phyloP scores from a whole-genome alignment of 2,888 invertebrate species.

The Eremobia ochroleuca region DNA sequence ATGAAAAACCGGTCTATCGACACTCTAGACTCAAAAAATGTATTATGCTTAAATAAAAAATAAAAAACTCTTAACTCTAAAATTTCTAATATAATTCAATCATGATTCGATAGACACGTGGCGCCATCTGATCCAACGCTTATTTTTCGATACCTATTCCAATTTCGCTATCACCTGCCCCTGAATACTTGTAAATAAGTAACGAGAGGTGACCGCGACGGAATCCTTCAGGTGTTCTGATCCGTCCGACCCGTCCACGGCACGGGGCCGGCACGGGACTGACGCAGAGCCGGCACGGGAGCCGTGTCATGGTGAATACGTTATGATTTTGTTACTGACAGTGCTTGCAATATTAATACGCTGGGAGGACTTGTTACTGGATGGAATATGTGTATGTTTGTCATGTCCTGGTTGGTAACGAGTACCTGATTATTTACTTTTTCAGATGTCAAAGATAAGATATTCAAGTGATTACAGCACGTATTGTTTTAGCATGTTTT shows the following conservation, averaged over 20 bases:
- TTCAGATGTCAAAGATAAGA: background rate
- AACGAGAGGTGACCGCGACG: conserved; percentile 41
- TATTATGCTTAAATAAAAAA: too few species aligned
- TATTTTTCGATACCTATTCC: conserved; percentile 28
- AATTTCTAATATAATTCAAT: too few species aligned
- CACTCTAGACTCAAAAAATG: too few species aligned
- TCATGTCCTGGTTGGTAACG: background rate
- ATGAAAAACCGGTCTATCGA: too few species aligned
- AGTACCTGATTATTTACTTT: background rate
- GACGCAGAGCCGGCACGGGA: conserved; percentile 24
- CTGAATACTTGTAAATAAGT: conserved; percentile 49
- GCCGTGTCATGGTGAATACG: conserved; percentile 55
- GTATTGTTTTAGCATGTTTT: background rate
- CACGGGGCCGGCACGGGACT: conserved; percentile 5
- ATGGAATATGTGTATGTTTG: conserved; percentile 13
- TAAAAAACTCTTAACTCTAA: too few species aligned
- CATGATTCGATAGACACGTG: too few species aligned
- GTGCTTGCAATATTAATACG: conserved; percentile 58
- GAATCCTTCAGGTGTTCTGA: conserved; percentile 46
- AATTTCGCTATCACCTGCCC: conserved; percentile 41
- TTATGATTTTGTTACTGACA: conserved; percentile 64
- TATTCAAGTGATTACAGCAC: background rate
- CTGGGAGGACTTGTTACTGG: conserved; percentile 27
- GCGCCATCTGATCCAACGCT: conserved; percentile 4
- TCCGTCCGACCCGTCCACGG: conserved; percentile 17